Conservation (phyloP, 2,113 vertebrate genomes). For the Oryzias javanicus region DNA sequence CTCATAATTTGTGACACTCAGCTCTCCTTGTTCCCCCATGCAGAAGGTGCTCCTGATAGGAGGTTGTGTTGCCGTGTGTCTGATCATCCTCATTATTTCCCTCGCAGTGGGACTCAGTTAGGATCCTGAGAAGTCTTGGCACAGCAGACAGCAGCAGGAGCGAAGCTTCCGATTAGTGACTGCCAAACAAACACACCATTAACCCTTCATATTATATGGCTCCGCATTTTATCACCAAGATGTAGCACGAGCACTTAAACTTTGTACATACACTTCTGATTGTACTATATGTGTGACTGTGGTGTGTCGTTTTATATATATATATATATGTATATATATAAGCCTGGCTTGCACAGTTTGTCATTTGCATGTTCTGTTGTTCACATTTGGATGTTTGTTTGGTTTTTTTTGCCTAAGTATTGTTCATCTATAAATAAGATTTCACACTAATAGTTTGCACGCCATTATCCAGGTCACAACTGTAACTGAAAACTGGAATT, state of each 20-base stretch:
- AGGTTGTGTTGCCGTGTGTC: constrained; percentile 61
- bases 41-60: constrained; percentile 78
- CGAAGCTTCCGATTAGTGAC: background rate
- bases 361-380: too few relatives aligned
- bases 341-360: too few relatives aligned
- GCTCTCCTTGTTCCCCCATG: constrained; percentile 20
- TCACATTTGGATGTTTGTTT: too few relatives aligned
- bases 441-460: too few relatives aligned
- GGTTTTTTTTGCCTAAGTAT: too few relatives aligned
- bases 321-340: too few relatives aligned
- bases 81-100: constrained; percentile 69
- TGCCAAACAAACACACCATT: constrained; percentile 10
- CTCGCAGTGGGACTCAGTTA: constrained; percentile 72
- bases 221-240: background rate
- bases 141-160: constrained; percentile 9
- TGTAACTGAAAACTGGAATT: too few relatives aligned
- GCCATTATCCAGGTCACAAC: too few relatives aligned
- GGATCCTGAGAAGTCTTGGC: constrained; percentile 10
- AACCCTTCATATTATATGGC: background rate
- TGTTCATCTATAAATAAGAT: too few relatives aligned
- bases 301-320: background rate
- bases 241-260: constrained; percentile 6
- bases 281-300: background rate
- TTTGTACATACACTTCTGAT: background rate
- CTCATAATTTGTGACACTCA: constrained; percentile 26